Evolutionary conservation across 2,888 invertebrate genomes (phyloP), one percentile per base, ranked within the genome.

Genomic region (Tryphoninae sp.): DNA sequence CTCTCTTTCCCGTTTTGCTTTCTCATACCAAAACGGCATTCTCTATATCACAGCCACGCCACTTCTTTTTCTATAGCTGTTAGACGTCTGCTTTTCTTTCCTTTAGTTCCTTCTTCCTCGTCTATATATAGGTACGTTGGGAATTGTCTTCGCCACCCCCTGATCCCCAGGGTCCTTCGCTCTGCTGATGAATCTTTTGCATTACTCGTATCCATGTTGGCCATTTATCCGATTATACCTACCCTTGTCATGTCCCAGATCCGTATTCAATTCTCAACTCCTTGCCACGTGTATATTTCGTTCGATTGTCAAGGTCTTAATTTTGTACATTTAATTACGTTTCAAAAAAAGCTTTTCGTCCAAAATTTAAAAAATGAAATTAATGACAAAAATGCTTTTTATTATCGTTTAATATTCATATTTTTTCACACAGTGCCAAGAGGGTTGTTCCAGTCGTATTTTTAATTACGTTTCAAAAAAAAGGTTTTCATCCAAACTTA

Each of bases 21-120:
- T 59, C 42, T 75, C 79, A 76, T 81, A 79, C 84, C 83, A 69
- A 65, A 69, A 67, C 71, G 77, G 45, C 62, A 80, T 82, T 83
- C 67, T 76, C 82, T 76, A 71, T 79, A 82, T 78, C 75, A 69
- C 64, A 45, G 53, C 49, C 59, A 55, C 45, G 77, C 59, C 77
- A 73, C 77, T 71, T 73, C 69, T 80, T 71, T 77, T 45, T 74
- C 53, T 69, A 55, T 71, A 71, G 77, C 64, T 71, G 58, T 62
- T 53, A 53, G 64, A 69, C 77, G 73, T 82, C 82, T 73, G 73
- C 64, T 53, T 65, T 77, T 68, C 74, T 77, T 73, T 68, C 73
- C 72, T 53, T 45, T 19, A 33, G 33, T 79, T 64, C 23, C 68
- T 71, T 51, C 42, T n/a, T 33, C 22, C 26, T 23, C n/a, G 13